Evolutionary conservation across 2,113 vertebrate genomes (phyloP).

Genomic region (Xenopus tropicalis): UCB_Xtro_10.0 CM004443.2:192855001-192855500

Average conservation of each 20-base stretch:
- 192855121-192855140: background rate
- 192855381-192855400: constrained; percentile 35
- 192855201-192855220: constrained; percentile 4
- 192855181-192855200: background rate
- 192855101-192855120: background rate
- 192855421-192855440: constrained; percentile 39
- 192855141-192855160: background rate
- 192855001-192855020: background rate
- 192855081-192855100: background rate
- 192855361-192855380: constrained; percentile 36
- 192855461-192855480: constrained; percentile 35
- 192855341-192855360: constrained; percentile 34
- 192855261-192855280: constrained; percentile 29
- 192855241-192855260: constrained; percentile 14
- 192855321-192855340: constrained; percentile 39
- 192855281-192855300: constrained; percentile 13
- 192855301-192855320: constrained; percentile 36
- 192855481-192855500: constrained; percentile 40
- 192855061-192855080: background rate
- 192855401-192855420: constrained; percentile 45
- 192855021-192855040: background rate
- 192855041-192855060: background rate
- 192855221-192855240: constrained; percentile 16
- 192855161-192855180: background rate
- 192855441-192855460: constrained; percentile 42